phyloP scores from a whole-genome alignment of 2,113 vertebrate species.

The Oreochromis niloticus region DNA sequence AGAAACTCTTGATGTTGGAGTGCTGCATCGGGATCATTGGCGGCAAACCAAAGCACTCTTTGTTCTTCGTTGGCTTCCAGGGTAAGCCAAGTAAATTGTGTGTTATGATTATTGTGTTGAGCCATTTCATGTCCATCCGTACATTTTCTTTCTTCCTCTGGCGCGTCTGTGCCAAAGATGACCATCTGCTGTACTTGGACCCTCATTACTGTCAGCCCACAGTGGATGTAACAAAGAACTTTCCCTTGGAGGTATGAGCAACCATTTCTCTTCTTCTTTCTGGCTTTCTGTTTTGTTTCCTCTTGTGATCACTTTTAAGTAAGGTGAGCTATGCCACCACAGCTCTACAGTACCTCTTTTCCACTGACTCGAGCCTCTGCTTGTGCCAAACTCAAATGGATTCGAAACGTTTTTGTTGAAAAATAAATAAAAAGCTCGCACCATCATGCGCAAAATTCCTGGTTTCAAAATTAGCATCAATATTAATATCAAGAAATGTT shows the following conservation, averaged over 20 bases:
- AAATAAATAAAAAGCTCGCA: not conserved
- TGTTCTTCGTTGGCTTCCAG: slow-evolving; percentile 88
- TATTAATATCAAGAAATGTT: not conserved
- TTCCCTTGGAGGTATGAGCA: slow-evolving; percentile 78
- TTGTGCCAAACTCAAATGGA: not conserved
- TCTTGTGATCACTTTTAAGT: not conserved
- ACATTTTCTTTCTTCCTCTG: not conserved
- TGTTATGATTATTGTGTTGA: not conserved
- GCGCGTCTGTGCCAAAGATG: slow-evolving; percentile 64
- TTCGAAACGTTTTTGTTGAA: not conserved
- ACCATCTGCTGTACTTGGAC: slow-evolving; percentile 85
- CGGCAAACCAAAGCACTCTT: slow-evolving; percentile 85
- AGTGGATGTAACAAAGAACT: slow-evolving; percentile 76
- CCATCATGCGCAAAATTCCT: not conserved
- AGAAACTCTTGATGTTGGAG: slow-evolving; percentile 81
- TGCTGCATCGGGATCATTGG: slow-evolving; percentile 88
- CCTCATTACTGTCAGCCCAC: slow-evolving; percentile 88
- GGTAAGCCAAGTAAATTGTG: slow-evolving; percentile 56
- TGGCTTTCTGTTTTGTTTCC: not conserved
- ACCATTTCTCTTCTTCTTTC: not conserved
- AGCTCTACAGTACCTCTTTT: not conserved
- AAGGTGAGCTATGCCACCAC: not conserved
- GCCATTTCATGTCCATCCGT: not conserved
- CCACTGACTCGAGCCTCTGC: not conserved
- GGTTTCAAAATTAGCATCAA: not conserved